A percentile compares a stretch with the other conserved stretches of the same genome.
Conservation (phyloP, 2,113 vertebrate genomes). For the Varanus komodoensis region DNA sequence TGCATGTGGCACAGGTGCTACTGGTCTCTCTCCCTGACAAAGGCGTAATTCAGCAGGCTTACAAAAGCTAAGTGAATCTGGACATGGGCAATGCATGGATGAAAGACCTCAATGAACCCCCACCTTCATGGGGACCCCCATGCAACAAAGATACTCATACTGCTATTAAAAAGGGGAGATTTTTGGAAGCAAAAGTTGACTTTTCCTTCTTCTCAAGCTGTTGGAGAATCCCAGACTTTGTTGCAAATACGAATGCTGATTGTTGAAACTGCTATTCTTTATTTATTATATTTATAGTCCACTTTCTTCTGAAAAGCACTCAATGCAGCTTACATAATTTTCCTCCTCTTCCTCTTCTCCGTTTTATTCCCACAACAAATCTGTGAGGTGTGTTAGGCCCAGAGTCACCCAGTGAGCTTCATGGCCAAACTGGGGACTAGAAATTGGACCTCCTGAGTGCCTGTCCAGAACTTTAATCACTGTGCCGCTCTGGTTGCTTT, state of each 20-base stretch:
- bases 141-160: neutral
- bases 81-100: neutral
- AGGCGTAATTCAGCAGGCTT: neutral
- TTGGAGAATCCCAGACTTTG: neutral
- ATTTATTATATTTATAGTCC: too few relatives aligned
- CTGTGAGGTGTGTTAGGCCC: too few relatives aligned
- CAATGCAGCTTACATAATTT: too few relatives aligned
- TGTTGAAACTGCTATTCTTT: neutral
- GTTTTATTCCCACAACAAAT: too few relatives aligned
- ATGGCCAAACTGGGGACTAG: too few relatives aligned
- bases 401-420: too few relatives aligned
- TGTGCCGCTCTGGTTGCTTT: neutral
- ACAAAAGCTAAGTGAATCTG: neutral
- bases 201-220: neutral
- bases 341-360: too few relatives aligned
- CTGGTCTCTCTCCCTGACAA: neutral
- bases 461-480: too few relatives aligned
- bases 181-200: neutral
- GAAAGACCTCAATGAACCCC: neutral
- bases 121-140: too few relatives aligned
- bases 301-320: too few relatives aligned
- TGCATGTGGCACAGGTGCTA: neutral
- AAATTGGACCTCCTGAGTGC: too few relatives aligned
- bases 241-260: neutral
- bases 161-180: neutral